Evolutionary conservation across 2,113 vertebrate species (phyloP), one percentile per base, ranked within the genome.

Genomic region (Odontophorus gujanensis): DNA sequence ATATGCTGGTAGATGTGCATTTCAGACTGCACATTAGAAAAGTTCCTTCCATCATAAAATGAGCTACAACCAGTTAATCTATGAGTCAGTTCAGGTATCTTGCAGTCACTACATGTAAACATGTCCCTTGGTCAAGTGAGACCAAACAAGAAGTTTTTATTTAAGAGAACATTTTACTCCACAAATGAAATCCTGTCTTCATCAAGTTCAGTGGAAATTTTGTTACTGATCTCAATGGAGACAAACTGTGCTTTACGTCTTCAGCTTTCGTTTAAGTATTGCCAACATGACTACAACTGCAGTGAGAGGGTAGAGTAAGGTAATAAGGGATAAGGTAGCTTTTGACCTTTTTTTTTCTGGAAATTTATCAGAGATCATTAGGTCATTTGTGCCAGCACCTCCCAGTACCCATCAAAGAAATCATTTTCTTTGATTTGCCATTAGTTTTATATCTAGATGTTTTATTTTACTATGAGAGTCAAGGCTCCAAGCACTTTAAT

Each of bases 401-500:
- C 55, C 50, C 50, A 87, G 50, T 7, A 58, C 30, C 40, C n/a
- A 80, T 55, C 19, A 40, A 74, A 79, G 85, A 50, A 40, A 82
- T 42, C 57, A 55, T 94, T 93, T 94, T 89, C 65, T 83, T 67
- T 38, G 45, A 91, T 63, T 85, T 43, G 30, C 63, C 72, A 63
- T 91, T 91, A 77, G 59, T 81, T 95, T 94, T 77, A 74, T 85
- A 80, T 71, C n/a, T 58, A 67, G 43, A 9, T 22, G 47, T 89
- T 93, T 85, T 80, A 71, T 85, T 96, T 91, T 92, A 90, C 62
- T 74, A 17, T 59, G 42, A 81, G 38, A 91, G 40, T 48, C 48
- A 80, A 40, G 11, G 9, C 66, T 91, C 50, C 55, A 82, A 63
- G 32, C 21, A 34, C 19, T 55, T 13, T 74, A 50, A 87, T 95